phyloP scores from a whole-genome alignment of 1,140 invertebrate genomes.

The Drosophila kanapiae region DNA sequence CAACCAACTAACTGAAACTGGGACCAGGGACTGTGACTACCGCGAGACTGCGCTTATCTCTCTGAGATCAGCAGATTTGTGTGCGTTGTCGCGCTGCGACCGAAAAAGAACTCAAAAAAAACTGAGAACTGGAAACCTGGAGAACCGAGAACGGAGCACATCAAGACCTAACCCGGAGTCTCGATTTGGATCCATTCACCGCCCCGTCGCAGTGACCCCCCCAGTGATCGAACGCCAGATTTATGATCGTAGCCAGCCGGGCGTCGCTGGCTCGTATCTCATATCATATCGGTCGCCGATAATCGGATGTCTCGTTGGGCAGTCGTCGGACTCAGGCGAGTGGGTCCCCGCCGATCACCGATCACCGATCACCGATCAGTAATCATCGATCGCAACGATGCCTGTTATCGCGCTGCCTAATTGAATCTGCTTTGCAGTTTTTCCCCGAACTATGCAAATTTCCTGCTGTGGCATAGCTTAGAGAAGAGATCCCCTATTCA shows the following conservation, averaged over 20 bases:
- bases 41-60: conserved; percentile 65
- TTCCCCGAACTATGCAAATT: conserved; percentile 9
- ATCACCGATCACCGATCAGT: not conserved
- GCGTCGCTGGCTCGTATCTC: conserved; percentile 61
- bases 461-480: not conserved
- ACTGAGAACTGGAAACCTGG: not conserved
- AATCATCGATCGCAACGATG: conserved; percentile 4
- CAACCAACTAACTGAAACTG: conserved; percentile 40
- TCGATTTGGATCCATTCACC: not conserved
- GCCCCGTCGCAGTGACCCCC: conserved; percentile 12
- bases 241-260: conserved; percentile 66
- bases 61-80: conserved; percentile 71
- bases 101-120: not conserved
- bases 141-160: conserved; percentile 15
- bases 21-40: conserved; percentile 39
- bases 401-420: conserved; percentile 18
- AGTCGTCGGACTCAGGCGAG: conserved; percentile 25
- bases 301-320: conserved; percentile 56
- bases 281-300: conserved; percentile 62
- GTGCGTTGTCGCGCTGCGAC: conserved; percentile 49
- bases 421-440: conserved; percentile 11
- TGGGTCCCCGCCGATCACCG: conserved; percentile 3
- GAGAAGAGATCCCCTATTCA: not conserved
- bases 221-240: conserved; percentile 59
- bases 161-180: conserved; percentile 9